Percentiles rank a stretch among this genome's conserved stretches.
phyloP scores from a whole-genome alignment of 1,140 invertebrate genomes.

The Physella acuta region DNA sequence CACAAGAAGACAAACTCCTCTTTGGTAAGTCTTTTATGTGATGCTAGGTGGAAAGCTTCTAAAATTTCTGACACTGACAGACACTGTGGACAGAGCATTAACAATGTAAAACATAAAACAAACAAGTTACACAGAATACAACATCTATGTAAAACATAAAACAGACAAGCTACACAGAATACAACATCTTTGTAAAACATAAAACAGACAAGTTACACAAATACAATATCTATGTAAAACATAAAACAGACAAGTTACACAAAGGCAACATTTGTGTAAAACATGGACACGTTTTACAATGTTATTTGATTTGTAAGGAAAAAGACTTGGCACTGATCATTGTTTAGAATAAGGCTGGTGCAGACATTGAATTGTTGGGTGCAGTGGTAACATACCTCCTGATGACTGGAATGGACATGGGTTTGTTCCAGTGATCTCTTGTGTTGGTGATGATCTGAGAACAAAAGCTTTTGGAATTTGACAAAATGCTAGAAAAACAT shows the following conservation, averaged over 20 bases:
- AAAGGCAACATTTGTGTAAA: no score
- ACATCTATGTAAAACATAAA: neutral
- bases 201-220: neutral
- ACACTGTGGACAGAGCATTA: conserved; percentile 34
- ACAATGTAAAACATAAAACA: conserved; percentile 11
- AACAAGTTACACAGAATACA: neutral
- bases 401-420: conserved; percentile 1
- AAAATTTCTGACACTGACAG: conserved; percentile 27
- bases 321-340: no score
- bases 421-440: neutral
- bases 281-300: no score
- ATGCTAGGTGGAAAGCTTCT: conserved; percentile 25
- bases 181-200: neutral
- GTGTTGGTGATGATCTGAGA: neutral
- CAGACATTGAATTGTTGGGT: no score
- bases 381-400: no score
- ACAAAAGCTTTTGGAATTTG: neutral
- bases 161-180: neutral
- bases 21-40: conserved; percentile 51
- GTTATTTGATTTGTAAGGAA: no score
- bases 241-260: no score
- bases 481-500: no score
- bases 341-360: no score
- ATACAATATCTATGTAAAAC: neutral
- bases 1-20: conserved; percentile 67